Base-by-base conservation (phyloP, 2,888 invertebrate genomes). In the Tachina grossa region DNA sequence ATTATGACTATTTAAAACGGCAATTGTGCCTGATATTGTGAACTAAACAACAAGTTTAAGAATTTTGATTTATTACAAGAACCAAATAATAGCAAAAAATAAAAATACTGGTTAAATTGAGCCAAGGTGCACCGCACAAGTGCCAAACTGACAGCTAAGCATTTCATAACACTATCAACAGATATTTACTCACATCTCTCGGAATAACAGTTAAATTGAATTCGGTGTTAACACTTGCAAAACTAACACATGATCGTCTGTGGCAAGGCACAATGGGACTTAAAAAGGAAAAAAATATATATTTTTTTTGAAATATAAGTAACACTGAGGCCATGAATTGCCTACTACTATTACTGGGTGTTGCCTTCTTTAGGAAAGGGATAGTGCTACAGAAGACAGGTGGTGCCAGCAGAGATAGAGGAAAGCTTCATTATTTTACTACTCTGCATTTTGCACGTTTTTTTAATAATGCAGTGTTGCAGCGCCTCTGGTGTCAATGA, bases 71-170 rank as follows among this genome's bases (percentile, higher is more conserved):
- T 83, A 85, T 85, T 83, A 77, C 68, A 69, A 39, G 11, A 80
- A 76, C 14, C 69, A 47, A 45, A 75, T 10, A 80, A 76, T 10
- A 68, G 39, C 39, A 75, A 45, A 43, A 55, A 53, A 31, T 31
- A 3, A 71, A 43, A 74, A 75, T 53, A 85, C 79, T 72, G 76
- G 83, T 72, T 83, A 72, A 83, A 76, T 72, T 49, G 65, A 85
- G 85, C 83, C 83, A 85, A 85, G 85, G 85, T 83, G 76, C 68
- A 79, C 85, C 55, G 55, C 75, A 72, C 77, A 47, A 47, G n/a
- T 49, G 41, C 14, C 11, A 49, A 49, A 53, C 47, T 31, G 31
- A 59, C 6, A 63, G 22, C 31, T 22, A 41, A 41, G 13, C 61
- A 68, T 49, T 74, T 41, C 69, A 51, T 49, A 49, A n/a, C 59